Evolutionary conservation across 2,888 invertebrate species (phyloP), one percentile per base, ranked within the genome.

Genomic region (Melieria omissa): DNA sequence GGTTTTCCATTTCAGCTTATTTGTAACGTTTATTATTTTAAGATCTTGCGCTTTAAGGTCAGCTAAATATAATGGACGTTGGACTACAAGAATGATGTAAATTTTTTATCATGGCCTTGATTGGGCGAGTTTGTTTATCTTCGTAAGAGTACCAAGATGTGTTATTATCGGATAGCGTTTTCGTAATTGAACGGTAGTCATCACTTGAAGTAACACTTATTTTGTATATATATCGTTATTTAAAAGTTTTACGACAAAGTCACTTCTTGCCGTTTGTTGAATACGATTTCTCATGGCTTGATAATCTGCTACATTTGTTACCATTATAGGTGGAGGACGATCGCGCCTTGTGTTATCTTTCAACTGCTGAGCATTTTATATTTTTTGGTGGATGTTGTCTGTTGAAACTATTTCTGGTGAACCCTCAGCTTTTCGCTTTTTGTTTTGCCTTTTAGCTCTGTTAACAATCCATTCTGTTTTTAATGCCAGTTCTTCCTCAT

Each of bases 11-110:
- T 66, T 10, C 7, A 58, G 41, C 10, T 71, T 65, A 45, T 71
- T 65, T 5, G 52, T n/a, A 12, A 47, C 60, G 44, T 58, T 70
- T 10, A 71, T 4, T 4, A 41, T n/a, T 4, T 65, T 69, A 45
- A 63, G 64, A n/a, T 44, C 70, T 58, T 70, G 63, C 3, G 3
- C 45, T 70, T 70, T 55, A 45, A 70, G 41, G 45, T 70, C 70
- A 54, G 16, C 70, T 5, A n/a, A n/a, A n/a, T n/a, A 70, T 45
- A 16, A 70, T 70, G 4, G 29, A 42, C 12, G 42, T 47, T n/a
- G 70, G 49, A 29, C 45, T 16, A 46, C 63, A 70, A 9, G 70
- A 70, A 47, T 70, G 57, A n/a, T 65, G 65, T 42, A 65, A 55
- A n/a, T 65, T 65, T 65, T 65, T 65, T 41, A 55, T 42, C 8